phyloP scores from a whole-genome alignment of 2,888 invertebrate genomes.

The Chouioia cunea region DNA sequence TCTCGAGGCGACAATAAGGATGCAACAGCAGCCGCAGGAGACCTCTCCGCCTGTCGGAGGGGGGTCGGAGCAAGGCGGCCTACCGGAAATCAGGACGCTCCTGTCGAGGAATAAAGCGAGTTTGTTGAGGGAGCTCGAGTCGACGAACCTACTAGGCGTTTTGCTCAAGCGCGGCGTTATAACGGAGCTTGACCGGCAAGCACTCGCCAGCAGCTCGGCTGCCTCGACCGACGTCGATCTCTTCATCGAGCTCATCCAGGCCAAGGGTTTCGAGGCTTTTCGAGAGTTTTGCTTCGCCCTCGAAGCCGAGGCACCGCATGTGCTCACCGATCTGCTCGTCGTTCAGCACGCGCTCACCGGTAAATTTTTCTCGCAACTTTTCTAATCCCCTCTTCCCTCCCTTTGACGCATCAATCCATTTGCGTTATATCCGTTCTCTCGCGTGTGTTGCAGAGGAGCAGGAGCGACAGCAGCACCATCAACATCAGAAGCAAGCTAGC shows the following conservation, averaged over 20 bases:
- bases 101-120: slow-evolving; percentile 75
- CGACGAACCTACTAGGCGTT: slow-evolving; percentile 75
- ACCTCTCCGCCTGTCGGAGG: too few species aligned
- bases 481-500: slow-evolving; percentile 8
- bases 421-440: background rate
- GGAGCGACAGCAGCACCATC: slow-evolving; percentile 29
- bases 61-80: slow-evolving; percentile 66
- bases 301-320: slow-evolving; percentile 61
- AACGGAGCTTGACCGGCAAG: slow-evolving; percentile 74
- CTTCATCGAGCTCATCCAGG: slow-evolving; percentile 60
- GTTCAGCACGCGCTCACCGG: slow-evolving; percentile 59
- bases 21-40: slow-evolving; percentile 36
- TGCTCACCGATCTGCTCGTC: slow-evolving; percentile 59
- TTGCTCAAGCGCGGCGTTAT: slow-evolving; percentile 77
- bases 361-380: slow-evolving; percentile 41
- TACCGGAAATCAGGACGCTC: slow-evolving; percentile 73
- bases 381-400: background rate
- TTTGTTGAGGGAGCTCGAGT: slow-evolving; percentile 74
- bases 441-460: slow-evolving; percentile 40
- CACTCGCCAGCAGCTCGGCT: slow-evolving; percentile 54
- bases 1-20: background rate
- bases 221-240: slow-evolving; percentile 60
- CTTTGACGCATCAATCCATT: too few species aligned
- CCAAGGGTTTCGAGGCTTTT: slow-evolving; percentile 61
- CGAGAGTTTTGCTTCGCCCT: slow-evolving; percentile 62